Percentiles rank a stretch among this genome's conserved stretches.
Evolutionary conservation across 2,113 vertebrate species (phyloP).

Genomic region (Sander vitreus): DNA sequence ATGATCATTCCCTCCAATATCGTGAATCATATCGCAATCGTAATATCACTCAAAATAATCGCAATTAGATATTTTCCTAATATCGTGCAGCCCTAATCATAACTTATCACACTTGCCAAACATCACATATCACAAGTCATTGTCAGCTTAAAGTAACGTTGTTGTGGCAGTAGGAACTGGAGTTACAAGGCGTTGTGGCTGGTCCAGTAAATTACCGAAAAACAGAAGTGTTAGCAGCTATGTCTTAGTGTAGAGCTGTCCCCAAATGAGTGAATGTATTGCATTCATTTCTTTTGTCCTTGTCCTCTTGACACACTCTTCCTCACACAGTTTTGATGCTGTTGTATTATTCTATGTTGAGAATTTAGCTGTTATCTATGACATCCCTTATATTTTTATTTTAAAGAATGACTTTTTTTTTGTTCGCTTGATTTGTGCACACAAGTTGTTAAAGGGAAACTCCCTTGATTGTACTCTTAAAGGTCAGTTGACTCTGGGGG

Average conservation of each 20-base stretch:
- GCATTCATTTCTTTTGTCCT: neutral
- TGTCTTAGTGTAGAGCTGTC: neutral
- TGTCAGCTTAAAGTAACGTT: neutral
- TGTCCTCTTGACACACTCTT: neutral
- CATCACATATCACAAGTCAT: neutral
- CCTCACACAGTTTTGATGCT: neutral
- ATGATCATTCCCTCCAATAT: too few species aligned
- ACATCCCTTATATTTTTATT: neutral
- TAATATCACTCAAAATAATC: too few species aligned
- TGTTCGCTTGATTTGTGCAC: neutral
- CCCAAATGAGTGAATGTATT: neutral
- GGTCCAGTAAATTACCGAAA: neutral
- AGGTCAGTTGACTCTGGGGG: neutral
- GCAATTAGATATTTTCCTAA: too few species aligned
- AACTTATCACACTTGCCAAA: neutral
- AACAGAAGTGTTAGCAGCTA: neutral
- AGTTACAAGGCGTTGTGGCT: neutral
- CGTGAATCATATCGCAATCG: too few species aligned
- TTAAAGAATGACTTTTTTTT: neutral
- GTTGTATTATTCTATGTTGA: too few species aligned
- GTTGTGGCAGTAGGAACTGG: neutral
- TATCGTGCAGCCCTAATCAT: neutral
- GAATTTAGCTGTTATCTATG: neutral
- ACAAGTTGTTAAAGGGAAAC: neutral
- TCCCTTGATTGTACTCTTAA: neutral